Conservation (phyloP, 1,140 invertebrate genomes). For the Drosophila tani region DNA sequence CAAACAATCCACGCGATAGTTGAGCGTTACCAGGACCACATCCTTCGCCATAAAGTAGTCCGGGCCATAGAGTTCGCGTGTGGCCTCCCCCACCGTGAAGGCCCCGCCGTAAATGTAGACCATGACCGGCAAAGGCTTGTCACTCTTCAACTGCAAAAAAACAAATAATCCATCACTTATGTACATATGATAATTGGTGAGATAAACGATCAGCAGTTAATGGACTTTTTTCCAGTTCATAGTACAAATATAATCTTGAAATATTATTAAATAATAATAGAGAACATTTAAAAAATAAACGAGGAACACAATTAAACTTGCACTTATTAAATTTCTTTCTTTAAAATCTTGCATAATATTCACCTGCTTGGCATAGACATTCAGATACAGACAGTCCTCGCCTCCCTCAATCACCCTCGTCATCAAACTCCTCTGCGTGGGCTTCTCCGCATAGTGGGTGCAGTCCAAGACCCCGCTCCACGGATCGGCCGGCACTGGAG, state of each 20-base stretch:
- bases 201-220: neutral
- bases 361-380: conserved; percentile 78
- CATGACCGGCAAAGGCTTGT: conserved; percentile 87
- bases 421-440: conserved; percentile 55
- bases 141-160: conserved; percentile 29
- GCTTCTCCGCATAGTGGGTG: conserved; percentile 53
- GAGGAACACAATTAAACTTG: too few species aligned
- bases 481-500: conserved; percentile 57
- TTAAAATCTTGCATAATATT: neutral
- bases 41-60: conserved; percentile 88
- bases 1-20: conserved; percentile 89
- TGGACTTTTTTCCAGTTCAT: too few species aligned
- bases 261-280: neutral
- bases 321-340: too few species aligned
- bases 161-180: conserved; percentile 13
- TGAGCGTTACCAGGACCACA: conserved; percentile 89
- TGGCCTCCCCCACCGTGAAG: conserved; percentile 86
- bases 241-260: too few species aligned
- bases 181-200: conserved; percentile 1
- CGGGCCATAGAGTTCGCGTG: conserved; percentile 86
- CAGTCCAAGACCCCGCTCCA: conserved; percentile 74
- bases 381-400: conserved; percentile 85
- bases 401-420: conserved; percentile 66
- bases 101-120: conserved; percentile 91
- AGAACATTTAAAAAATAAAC: neutral